phyloP scores from a whole-genome alignment of 2,797 vertebrate genomes.

The Graptemys geographica region DNA sequence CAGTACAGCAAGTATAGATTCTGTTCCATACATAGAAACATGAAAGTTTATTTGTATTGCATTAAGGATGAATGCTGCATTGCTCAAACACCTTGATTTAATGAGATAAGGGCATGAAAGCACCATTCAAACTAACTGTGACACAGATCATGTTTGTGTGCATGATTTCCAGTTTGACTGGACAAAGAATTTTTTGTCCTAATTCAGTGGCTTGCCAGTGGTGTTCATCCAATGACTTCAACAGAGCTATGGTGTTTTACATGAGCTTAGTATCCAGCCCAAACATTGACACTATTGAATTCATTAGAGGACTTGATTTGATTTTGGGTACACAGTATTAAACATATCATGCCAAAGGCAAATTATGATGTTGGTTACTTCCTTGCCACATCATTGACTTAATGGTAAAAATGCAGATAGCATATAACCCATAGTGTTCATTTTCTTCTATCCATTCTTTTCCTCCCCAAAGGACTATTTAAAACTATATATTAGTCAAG shows the following conservation, averaged over 20 bases:
- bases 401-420: not conserved
- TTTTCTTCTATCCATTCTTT: not conserved
- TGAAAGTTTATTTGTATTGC: constrained; percentile 37
- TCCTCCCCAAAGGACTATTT: rapidly evolving
- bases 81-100: constrained; percentile 47
- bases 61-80: not conserved
- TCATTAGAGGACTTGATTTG: not conserved
- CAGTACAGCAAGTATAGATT: not conserved
- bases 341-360: not conserved
- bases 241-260: not conserved
- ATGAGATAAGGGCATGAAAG: constrained; percentile 22
- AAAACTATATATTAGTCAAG: not conserved
- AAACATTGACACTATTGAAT: not conserved
- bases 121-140: not conserved
- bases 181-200: not conserved
- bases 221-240: not conserved
- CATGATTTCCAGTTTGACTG: not conserved
- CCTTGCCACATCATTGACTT: not conserved
- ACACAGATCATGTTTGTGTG: not conserved
- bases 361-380: not conserved
- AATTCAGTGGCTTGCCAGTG: not conserved
- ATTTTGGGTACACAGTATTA: not conserved
- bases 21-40: not conserved
- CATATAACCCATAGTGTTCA: not conserved
- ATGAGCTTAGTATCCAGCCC: not conserved